Base-by-base conservation (phyloP, 1,140 invertebrate genomes). In the Oedothorax gibbosus region DNA sequence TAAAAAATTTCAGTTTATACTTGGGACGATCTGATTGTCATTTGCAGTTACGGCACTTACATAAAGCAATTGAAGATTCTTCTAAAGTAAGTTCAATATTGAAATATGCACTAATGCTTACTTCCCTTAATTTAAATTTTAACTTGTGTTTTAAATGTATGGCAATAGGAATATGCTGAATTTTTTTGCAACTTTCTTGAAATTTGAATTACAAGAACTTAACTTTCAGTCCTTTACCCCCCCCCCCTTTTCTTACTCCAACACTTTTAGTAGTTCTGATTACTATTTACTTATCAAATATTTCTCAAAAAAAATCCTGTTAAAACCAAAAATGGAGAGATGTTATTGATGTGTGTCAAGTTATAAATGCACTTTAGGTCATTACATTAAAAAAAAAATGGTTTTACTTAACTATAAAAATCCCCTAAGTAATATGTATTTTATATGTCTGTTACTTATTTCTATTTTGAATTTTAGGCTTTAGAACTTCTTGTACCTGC, bases 11-110 rank as follows among this genome's bases (percentile, higher is more conserved):
- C 8, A 93, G 93, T 78, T 90, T 96, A 6, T 96, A 94, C 89
- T 92, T 93, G 0, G 95, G 94, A 86, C 91, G 95, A 90, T 93
- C 95, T 7, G 93, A 93, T 54, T 94, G 94, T 35, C 95, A 97
- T 89, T 92, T 95, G 77, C 92, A 92, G 56, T 85, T 94, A 14
- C 93, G 92, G 78, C 95, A 96, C 91, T 94, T 94, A 87, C 91
- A 93, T 84, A 94, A 93, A 91, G 93, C 93, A 69, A 89, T 92
- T 35, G 92, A 93, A 88, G 93, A 94, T 88, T 91, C 91, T 86
- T 92, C 93, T 12, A 92, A 91, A 89, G 93, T 93, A 90, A 88
- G 73, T 20, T 2, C 7, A 60, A 60, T 60, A 60, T 57, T n/a
- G n/a, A 35, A 7, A 14, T 35, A 35, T 60, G 57, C 57, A 60